These are phyloP conservation scores for Orchesellides sinensis DNA, from an alignment of 2,888 invertebrate genomes.

Conservation along the genomic window DNA sequence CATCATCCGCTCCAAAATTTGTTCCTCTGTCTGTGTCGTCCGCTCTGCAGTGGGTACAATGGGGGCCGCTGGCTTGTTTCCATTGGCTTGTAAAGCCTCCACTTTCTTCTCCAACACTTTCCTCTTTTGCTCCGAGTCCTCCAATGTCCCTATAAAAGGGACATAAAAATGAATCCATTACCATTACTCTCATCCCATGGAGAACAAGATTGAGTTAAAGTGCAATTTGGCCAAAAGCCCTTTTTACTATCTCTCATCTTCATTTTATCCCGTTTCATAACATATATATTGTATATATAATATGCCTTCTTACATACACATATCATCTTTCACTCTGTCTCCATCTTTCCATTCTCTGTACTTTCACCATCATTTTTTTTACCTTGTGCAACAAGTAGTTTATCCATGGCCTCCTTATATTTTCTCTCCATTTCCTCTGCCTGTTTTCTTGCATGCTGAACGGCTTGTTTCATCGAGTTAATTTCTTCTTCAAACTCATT, in stretches of 20 bases:
- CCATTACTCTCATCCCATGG: not conserved
- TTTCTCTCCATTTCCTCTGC: constrained; percentile 85
- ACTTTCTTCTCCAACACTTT: constrained; percentile 87
- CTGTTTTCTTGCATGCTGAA: constrained; percentile 79
- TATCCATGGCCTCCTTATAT: constrained; percentile 80
- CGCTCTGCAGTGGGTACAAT: constrained; percentile 70
- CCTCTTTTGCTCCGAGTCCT: constrained; percentile 88
- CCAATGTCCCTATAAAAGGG: constrained; percentile 76
- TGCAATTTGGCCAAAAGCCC: constrained; percentile 16
- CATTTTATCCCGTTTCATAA: not conserved
- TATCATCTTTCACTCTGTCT: too few species aligned
- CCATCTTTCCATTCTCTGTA: too few species aligned
- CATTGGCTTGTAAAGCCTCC: constrained; percentile 81
- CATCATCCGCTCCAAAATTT: constrained; percentile 63
- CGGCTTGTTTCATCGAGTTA: constrained; percentile 70
- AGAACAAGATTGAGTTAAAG: not conserved
- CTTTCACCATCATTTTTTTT: too few species aligned
- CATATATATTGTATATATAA: not conserved
- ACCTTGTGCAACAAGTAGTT: constrained; percentile 64
- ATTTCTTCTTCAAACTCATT: constrained; percentile 75
- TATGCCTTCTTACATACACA: too few species aligned
- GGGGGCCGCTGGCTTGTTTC: constrained; percentile 64
- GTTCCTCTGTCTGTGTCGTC: constrained; percentile 73
- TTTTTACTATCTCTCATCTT: not conserved
- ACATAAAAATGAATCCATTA: constrained; percentile 15